phyloP scores from a whole-genome alignment of 1,140 invertebrate genomes.

The Camponotus pennsylvanicus region DNA sequence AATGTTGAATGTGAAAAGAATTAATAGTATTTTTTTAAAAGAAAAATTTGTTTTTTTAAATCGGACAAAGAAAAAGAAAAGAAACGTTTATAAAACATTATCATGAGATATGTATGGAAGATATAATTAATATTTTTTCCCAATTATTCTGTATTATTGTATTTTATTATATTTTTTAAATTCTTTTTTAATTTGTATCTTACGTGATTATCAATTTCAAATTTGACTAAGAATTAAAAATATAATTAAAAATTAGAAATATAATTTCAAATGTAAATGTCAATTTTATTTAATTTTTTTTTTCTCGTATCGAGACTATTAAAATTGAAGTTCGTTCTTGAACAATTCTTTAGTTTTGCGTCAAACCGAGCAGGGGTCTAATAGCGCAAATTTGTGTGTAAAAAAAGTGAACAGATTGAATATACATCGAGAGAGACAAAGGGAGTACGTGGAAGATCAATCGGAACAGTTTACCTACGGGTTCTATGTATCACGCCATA shows the following conservation, averaged over 20 bases:
- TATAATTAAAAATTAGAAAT: not conserved
- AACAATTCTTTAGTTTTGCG: not conserved
- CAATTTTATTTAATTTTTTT: not conserved
- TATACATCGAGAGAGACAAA: constrained; percentile 47
- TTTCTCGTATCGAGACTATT: too few relatives aligned
- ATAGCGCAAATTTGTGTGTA: constrained; percentile 8
- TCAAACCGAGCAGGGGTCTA: not conserved
- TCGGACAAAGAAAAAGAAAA: not conserved
- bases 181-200: not conserved
- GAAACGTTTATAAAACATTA: constrained; percentile 4
- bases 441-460: constrained; percentile 43
- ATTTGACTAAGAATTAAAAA: not conserved
- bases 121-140: not conserved
- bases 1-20: constrained; percentile 6
- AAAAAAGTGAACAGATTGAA: constrained; percentile 58
- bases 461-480: constrained; percentile 79
- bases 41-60: constrained; percentile 1
- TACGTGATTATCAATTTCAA: not conserved
- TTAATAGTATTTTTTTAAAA: not conserved
- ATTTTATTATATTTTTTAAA: not conserved
- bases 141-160: not conserved
- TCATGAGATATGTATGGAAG: not conserved
- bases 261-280: not conserved
- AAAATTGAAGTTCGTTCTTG: too few relatives aligned
- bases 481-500: constrained; percentile 80